Evolutionary conservation across 2,888 invertebrate genomes (phyloP), one percentile per base, ranked within the genome.

Genomic region (Myathropa florea): DNA sequence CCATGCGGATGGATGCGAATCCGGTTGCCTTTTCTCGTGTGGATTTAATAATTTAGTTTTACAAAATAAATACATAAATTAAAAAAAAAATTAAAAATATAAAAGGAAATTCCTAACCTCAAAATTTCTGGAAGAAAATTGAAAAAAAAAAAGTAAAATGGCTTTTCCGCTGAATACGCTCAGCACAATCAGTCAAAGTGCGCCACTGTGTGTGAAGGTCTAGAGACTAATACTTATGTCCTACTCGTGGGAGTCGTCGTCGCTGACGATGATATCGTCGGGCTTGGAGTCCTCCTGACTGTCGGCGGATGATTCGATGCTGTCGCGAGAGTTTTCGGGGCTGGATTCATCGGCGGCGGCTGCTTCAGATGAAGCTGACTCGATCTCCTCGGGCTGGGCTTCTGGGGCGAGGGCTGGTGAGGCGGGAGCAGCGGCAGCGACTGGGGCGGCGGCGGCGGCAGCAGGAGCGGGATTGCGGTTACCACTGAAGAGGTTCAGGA

Each of bases 181-280:
- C 84, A 77, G 80, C 84, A 83, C 86, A 86, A 83, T 86, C 86
- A 86, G 86, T 86, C 90, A 91, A 90, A 90, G 90, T 82, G 70
- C 85, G 83, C 88, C 86, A 88, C 83, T 83, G 57, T 60, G 53
- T 85, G 72, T 83, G 73, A 71, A 61, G 36, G 67, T 83, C 39
- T 79, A 59, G 55, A 63, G 75, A 61, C 83, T 83, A 79, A 84
- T 70, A 60, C 86, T 79, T 77, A 78, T 75, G 76, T 82, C 75
- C 39, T 80, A 77, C 46, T 83, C 78, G 14, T 83, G 80, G 18
- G 73, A 73, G 59, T 90, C 89, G 87, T 92, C 91, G 67, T 92
- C 91, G 39, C 91, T 91, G 86, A 92, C 91, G 61, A 91, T 89
- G 72, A 92, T 92, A n/a, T 91, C 91, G 3, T 90, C 91, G 39